phyloP scores from a whole-genome alignment of 2,113 vertebrate genomes.

The Urocynchramus pylzowi region DNA sequence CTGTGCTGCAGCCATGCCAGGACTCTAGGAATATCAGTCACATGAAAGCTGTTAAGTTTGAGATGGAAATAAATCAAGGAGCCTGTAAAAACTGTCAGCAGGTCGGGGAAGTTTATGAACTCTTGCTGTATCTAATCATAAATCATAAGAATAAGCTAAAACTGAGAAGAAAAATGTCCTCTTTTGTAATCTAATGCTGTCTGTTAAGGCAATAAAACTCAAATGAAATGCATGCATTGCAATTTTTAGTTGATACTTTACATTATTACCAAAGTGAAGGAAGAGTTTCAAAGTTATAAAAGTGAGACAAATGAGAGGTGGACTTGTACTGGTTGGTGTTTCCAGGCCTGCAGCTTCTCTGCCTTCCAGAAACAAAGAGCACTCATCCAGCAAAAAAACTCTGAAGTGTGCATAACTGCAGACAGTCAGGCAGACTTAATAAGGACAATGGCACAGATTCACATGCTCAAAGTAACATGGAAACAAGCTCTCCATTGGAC shows the following conservation, averaged over 20 bases:
- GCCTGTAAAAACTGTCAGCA: constrained; percentile 86
- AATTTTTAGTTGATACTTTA: constrained; percentile 83
- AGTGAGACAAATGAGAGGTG: constrained; percentile 70
- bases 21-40: constrained; percentile 83
- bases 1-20: constrained; percentile 72
- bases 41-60: constrained; percentile 85
- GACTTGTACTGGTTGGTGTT: not conserved
- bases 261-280: constrained; percentile 80
- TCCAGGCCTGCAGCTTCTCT: not conserved
- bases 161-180: constrained; percentile 82
- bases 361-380: constrained; percentile 6
- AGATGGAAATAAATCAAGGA: constrained; percentile 87
- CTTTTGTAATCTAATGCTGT: constrained; percentile 85
- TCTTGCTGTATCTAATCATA: constrained; percentile 84
- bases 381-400: not conserved
- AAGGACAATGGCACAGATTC: not conserved
- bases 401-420: not conserved
- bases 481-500: not conserved
- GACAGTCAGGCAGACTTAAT: not conserved
- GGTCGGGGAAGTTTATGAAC: constrained; percentile 89
- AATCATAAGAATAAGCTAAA: constrained; percentile 87
- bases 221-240: constrained; percentile 84
- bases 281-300: constrained; percentile 77
- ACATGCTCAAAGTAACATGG: not conserved
- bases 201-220: constrained; percentile 85